Evolutionary conservation across 2,113 vertebrate genomes (phyloP), one percentile per base, ranked within the genome.

Genomic region (Pangasianodon hypophthalmus): DNA sequence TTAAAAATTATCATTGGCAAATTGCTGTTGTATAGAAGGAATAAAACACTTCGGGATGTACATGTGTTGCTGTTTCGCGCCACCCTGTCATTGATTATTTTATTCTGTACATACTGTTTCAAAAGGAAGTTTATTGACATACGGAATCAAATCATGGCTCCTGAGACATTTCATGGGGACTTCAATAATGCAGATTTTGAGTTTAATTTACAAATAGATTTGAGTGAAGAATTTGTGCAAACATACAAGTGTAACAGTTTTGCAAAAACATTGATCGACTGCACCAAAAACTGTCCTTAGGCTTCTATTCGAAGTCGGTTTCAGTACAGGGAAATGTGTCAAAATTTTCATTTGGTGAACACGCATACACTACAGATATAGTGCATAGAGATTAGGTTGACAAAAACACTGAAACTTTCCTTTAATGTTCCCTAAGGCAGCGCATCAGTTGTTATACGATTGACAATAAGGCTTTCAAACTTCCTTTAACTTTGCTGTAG

Each of bases 381-480:
- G 56, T 62, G 62, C 56, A 62, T 16, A 44, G 37, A 29, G 9
- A 26, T 84, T 13, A 26, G 37, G 37, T 46, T 62, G 24, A 62
- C 4, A 41, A 85, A 85, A 46, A n/a, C 56, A 16, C 37, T 48
- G 56, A 44, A 24, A 44, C 21, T 62, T 62, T 24, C 54, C 52
- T 84, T 44, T 84, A 44, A 58, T 29, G 41, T 84, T 84, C 37
- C 56, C 32, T 0, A 41, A 84, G 56, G 58, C 82, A 62, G 11
- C 62, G 3, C 16, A 50, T 24, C 62, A 11, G 60, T 32, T 69
- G 62, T 85, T 85, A 19, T 50, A 48, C 16, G 8, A n/a, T 69
- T 85, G 26, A 48, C 29, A n/a, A 85, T 18, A 67, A 84, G 41
- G 37, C 83, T 85, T 69, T 86, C 26, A 64, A 58, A 58, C 58